Evolutionary conservation across 2,113 vertebrate species (phyloP), one percentile per base, ranked within the genome.

Genomic region (Varanus salvator): DNA sequence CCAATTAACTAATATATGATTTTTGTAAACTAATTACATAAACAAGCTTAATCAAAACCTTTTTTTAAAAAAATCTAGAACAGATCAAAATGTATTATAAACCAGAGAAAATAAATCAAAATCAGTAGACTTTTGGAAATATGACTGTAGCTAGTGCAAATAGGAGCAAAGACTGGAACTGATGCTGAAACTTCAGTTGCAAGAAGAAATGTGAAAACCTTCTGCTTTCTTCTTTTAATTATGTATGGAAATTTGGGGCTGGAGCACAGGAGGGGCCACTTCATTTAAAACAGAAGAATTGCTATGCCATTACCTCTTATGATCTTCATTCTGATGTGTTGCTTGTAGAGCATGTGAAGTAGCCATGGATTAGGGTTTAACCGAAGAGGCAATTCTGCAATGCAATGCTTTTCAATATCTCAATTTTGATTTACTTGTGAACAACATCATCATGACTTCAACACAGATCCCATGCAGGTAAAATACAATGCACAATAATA

Each of bases 391-490:
- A 90, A 95, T 95, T 96, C 94, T 96, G 93, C 91, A 95, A 93
- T 94, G 95, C 95, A 94, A 90, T 85, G 78, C 91, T 94, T 97
- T 94, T 95, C 85, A 92, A 93, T 92, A 93, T 96, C 94, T 97
- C 92, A 94, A 93, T 96, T 97, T 92, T 93, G 96, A 96, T 96
- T 96, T 96, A 94, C 95, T 96, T 94, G 94, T 96, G 96, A 96
- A 97, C 95, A 96, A 96, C 92, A 96, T 96, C 95, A 95, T 96
- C 95, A 80, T 97, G 95, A 97, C 92, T 94, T 97, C 96, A 96
- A 96, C 95, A 96, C 87, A 90, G 96, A 96, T 95, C 96, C 96
- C 97, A 97, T 97, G 97, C 97, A 97, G 95, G 93, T 94, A 97
- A 96, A 95, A 93, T 94, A 97, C 96, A 97, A 97, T 95, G 96